Conservation (phyloP, 1,140 invertebrate genomes). For the Ridgeia piscesae region DNA sequence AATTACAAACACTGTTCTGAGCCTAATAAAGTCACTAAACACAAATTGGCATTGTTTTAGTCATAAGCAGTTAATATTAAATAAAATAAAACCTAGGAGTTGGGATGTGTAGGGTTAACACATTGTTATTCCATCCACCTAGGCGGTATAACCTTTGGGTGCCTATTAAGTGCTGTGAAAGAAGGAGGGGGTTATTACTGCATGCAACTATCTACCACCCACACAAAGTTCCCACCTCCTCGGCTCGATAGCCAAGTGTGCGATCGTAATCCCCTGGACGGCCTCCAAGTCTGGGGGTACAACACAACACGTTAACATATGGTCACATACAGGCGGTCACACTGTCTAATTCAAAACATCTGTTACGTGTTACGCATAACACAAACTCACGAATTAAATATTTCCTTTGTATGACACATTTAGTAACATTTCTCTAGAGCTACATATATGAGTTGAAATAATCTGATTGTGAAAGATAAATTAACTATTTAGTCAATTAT, state of each 20-base stretch:
- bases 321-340: too few species aligned
- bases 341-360: neutral
- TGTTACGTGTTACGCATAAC: neutral
- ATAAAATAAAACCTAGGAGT: too few species aligned
- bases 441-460: too few species aligned
- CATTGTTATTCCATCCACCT: neutral
- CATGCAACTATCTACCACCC: neutral
- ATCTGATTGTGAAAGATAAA: too few species aligned
- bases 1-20: too few species aligned
- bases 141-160: neutral
- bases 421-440: too few species aligned
- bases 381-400: neutral
- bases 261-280: conserved; percentile 25
- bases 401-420: neutral
- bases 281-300: conserved; percentile 20
- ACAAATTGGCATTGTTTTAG: too few species aligned
- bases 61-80: too few species aligned
- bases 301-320: neutral
- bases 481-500: too few species aligned
- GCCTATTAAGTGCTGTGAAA: neutral
- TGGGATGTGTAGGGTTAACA: neutral
- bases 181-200: neutral
- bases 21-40: too few species aligned
- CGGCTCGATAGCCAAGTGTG: conserved; percentile 26
- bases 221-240: conserved; percentile 20